Conservation (phyloP, 1,140 invertebrate genomes). For the Sarcophaga bullata region DNA sequence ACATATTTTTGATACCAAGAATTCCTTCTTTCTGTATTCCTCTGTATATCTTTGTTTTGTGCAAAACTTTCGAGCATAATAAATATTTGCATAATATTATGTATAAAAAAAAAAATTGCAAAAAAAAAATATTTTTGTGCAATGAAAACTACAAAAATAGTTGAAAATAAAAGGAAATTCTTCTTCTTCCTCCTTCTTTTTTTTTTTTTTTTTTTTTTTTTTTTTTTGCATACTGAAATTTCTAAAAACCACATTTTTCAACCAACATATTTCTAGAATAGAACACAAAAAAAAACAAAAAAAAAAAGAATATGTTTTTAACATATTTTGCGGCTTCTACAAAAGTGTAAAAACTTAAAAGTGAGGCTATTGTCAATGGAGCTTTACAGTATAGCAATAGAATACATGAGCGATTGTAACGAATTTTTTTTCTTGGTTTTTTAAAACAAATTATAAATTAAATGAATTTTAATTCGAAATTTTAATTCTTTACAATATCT, state of each 20-base stretch:
- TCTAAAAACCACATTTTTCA: not conserved
- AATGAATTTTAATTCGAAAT: too few species aligned
- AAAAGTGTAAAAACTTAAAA: not conserved
- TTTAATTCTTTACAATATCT: too few species aligned
- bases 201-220: too few species aligned
- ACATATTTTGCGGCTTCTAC: not conserved
- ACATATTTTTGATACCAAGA: not conserved
- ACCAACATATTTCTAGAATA: not conserved
- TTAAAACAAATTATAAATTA: too few species aligned
- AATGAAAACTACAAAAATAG: too few species aligned
- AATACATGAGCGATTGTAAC: too few species aligned
- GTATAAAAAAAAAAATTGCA: not conserved
- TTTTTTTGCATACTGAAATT: not conserved
- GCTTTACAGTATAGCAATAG: too few species aligned
- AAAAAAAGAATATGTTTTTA: not conserved
- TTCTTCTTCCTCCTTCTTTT: too few species aligned
- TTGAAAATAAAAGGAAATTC: too few species aligned
- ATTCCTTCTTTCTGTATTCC: not conserved
- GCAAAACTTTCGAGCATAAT: not conserved
- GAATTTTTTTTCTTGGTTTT: too few species aligned
- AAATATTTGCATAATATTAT: conserved; percentile 16
- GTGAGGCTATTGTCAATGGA: too few species aligned
- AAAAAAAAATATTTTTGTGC: not conserved
- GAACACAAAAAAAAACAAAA: not conserved
- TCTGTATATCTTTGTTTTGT: conserved; percentile 8